phyloP scores from a whole-genome alignment of 2,888 invertebrate genomes.

The Zaprionus obscuricornis region DNA sequence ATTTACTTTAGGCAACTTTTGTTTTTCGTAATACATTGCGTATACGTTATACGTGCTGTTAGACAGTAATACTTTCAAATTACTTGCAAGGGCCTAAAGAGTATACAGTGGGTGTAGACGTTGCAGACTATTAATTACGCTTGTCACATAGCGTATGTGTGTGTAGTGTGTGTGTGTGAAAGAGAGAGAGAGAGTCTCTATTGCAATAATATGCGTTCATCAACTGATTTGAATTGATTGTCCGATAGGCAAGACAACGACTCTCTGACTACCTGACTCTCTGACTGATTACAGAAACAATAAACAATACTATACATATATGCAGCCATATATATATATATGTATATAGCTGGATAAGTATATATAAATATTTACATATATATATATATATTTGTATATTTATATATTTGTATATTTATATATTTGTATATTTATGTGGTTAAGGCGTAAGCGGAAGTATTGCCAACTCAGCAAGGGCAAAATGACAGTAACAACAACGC shows the following conservation, averaged over 20 bases:
- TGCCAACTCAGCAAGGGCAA: conserved; percentile 23
- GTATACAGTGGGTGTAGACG: conserved; percentile 7
- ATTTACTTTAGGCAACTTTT: background rate
- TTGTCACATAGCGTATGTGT: conserved; percentile 3
- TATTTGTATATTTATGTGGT: background rate
- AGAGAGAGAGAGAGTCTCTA: too few species aligned
- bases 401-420: conserved; percentile 3
- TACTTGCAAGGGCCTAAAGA: conserved; percentile 34
- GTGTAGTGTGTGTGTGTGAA: too few species aligned
- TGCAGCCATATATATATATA: conserved; percentile 1
- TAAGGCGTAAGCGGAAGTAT: conserved; percentile 27
- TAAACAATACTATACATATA: background rate
- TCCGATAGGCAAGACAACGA: too few species aligned
- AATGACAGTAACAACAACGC: too few species aligned
- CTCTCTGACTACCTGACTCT: too few species aligned
- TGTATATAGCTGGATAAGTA: background rate
- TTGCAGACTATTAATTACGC: conserved; percentile 37
- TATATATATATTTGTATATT: conserved; percentile 6
- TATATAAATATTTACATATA: background rate
- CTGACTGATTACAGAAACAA: conserved; percentile 36
- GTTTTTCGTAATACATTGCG: conserved; percentile 34
- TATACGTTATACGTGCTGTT: conserved; percentile 37
- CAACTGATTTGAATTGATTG: conserved; percentile 43
- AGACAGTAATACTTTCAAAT: too few species aligned
- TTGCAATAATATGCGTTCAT: conserved; percentile 15